Evolutionary conservation across 2,888 invertebrate genomes (phyloP).

Genomic region (Blastobasis adustella): DNA sequence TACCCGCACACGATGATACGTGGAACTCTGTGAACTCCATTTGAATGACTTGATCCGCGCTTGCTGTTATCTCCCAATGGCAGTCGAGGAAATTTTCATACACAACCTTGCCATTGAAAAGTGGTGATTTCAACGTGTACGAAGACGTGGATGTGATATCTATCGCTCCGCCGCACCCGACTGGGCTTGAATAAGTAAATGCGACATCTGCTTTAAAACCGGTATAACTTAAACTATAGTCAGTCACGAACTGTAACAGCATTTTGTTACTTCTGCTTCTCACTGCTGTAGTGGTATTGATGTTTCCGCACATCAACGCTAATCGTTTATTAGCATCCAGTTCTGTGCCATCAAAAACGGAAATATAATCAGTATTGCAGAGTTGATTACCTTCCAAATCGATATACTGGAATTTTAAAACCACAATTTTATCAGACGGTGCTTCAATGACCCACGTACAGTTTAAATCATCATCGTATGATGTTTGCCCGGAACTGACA

Average conservation of each 20-base stretch:
- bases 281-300: conserved; percentile 71
- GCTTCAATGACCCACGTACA: conserved; percentile 88
- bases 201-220: conserved; percentile 77
- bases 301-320: conserved; percentile 80
- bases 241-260: conserved; percentile 67
- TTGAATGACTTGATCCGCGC: conserved; percentile 75
- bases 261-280: conserved; percentile 76
- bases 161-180: conserved; percentile 83
- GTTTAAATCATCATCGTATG: conserved; percentile 70
- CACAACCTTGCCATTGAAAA: conserved; percentile 40
- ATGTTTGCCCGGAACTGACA: conserved; percentile 66
- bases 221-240: conserved; percentile 44
- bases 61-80: conserved; percentile 80
- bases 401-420: conserved; percentile 77
- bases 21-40: conserved; percentile 74
- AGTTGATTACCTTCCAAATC: conserved; percentile 58
- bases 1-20: conserved; percentile 56
- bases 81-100: conserved; percentile 84
- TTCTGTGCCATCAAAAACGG: conserved; percentile 67
- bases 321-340: conserved; percentile 54
- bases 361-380: conserved; percentile 77
- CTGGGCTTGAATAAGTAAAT: conserved; percentile 71
- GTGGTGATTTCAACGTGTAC: conserved; percentile 50
- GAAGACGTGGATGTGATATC: conserved; percentile 58
- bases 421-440: conserved; percentile 76